Evolutionary conservation across 1,140 invertebrate genomes (phyloP), one percentile per base, ranked within the genome.

Genomic region (Himalopsyche phryganea): DNA sequence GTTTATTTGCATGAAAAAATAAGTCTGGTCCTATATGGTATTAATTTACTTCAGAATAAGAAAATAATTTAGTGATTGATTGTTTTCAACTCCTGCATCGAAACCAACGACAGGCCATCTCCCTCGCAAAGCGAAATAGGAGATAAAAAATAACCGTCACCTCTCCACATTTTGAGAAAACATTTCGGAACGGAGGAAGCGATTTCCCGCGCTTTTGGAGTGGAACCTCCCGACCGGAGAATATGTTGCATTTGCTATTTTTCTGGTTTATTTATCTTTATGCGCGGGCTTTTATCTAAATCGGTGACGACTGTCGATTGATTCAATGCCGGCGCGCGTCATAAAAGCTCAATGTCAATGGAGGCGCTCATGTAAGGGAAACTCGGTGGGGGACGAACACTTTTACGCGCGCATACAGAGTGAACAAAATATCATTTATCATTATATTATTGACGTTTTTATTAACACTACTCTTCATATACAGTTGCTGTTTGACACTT

Each of bases 181-280:
- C 50, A 32, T 48, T 48, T 33, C 10, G 11, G 44, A 33, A 13
- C 50, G 15, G 14, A 58, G 19, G 36, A 38, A 53, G 35, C 50
- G 38, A 51, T 58, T 58, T 58, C 48, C 41, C 32, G 35, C 42
- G 28, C 45, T 32, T 19, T 28, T 45, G 51, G 51, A 53, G 51
- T 53, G 51, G 52, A 55, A 32, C 0, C 32, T 28, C 15, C 50
- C 42, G 40, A 11, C 23, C 49, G 50, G 28, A 63, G 52, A 63
- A 63, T 63, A 63, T 63, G 61, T 64, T 59, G 58, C 57, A 50
- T 60, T 64, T 35, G 61, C 61, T 58, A 64, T 64, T 64, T 64
- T 64, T 64, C 61, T 64, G 61, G 36, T 50, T 60, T 64, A 64
- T 64, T 60, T 64, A 64, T 64, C 61, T 64, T 64, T 64, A 64